These are phyloP conservation scores for Cinara cedri DNA, from an alignment of 2,888 invertebrate genomes.

Conservation along the genomic window DNA sequence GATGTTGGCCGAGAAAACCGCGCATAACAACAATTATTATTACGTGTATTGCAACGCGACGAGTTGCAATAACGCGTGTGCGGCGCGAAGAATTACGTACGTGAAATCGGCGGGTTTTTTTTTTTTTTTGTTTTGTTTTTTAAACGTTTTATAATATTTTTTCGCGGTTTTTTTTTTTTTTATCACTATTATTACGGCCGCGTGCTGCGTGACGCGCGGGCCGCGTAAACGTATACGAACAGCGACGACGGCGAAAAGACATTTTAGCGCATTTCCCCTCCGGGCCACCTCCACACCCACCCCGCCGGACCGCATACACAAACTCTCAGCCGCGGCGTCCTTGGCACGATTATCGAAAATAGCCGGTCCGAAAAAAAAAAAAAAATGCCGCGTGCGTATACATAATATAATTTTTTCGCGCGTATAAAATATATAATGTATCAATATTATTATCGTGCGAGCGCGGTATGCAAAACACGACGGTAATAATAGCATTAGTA, in stretches of 20 bases:
- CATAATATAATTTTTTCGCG: neutral
- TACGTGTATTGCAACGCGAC: too few relatives aligned
- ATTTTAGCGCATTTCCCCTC: neutral
- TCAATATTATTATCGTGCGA: neutral
- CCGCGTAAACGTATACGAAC: too few relatives aligned
- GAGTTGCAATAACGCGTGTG: neutral
- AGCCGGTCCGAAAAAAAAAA: constrained; percentile 41
- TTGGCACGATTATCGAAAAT: constrained; percentile 49
- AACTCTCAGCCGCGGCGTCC: too few relatives aligned
- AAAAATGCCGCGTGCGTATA: too few relatives aligned
- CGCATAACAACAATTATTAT: too few relatives aligned
- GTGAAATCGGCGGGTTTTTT: neutral
- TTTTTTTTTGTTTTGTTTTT: neutral
- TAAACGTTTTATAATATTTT: too few relatives aligned
- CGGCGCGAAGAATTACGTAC: neutral
- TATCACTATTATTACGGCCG: neutral
- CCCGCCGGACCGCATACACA: too few relatives aligned
- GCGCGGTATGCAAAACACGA: neutral
- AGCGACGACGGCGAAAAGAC: constrained; percentile 1
- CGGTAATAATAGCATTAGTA: too few relatives aligned
- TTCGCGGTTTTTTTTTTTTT: neutral
- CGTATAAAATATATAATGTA: neutral
- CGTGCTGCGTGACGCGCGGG: too few relatives aligned
- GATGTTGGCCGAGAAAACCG: neutral
- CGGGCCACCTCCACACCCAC: too few relatives aligned